phyloP scores from a whole-genome alignment of 2,888 invertebrate species.

The Thymelicus lineola region DNA sequence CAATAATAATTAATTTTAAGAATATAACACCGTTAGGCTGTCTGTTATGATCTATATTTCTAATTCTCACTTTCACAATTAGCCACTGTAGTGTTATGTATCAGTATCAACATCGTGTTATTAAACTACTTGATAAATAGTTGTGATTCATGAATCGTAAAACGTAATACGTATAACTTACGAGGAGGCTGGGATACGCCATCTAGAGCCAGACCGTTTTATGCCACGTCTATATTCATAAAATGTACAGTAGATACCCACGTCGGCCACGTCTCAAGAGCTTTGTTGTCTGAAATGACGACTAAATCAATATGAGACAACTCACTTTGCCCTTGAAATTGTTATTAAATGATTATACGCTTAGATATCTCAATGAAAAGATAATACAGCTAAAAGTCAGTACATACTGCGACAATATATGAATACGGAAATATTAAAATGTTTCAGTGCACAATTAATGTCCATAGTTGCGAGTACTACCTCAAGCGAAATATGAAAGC shows the following conservation, averaged over 20 bases:
- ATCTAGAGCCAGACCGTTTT: conserved; percentile 49
- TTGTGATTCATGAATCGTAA: not conserved
- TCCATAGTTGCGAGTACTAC: too few species aligned
- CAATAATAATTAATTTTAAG: too few species aligned
- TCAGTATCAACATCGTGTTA: not conserved
- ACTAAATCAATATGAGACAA: conserved; percentile 39
- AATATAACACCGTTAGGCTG: not conserved
- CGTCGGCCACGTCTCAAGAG: conserved; percentile 33
- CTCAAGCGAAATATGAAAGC: too few species aligned
- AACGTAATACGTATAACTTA: conserved; percentile 45
- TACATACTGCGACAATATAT: too few species aligned
- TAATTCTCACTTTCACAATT: not conserved
- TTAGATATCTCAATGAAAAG: not conserved
- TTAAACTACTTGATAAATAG: not conserved
- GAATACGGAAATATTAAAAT: too few species aligned
- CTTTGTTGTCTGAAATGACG: conserved; percentile 28
- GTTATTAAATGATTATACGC: not conserved
- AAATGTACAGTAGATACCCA: conserved; percentile 1
- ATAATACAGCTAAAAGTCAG: not conserved
- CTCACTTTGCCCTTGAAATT: conserved; percentile 17
- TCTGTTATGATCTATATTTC: too few species aligned
- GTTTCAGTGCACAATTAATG: too few species aligned
- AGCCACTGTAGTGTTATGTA: too few species aligned
- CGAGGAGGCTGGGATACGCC: conserved; percentile 57
- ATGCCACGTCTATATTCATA: conserved; percentile 20